Evolutionary conservation across 2,113 vertebrate species (phyloP).

Genomic region (Poecilia latipinna): DNA sequence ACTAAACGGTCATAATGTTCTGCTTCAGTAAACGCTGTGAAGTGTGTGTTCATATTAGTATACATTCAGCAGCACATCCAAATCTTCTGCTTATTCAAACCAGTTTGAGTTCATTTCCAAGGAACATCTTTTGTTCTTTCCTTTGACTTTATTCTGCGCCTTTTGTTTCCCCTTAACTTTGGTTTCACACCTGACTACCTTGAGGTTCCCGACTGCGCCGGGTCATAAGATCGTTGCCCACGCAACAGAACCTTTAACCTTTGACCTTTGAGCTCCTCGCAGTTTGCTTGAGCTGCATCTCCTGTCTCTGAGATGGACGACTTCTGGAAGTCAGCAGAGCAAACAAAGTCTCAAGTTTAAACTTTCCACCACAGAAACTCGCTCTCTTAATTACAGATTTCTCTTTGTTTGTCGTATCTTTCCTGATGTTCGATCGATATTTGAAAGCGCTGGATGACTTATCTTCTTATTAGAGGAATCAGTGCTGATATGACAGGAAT

Average conservation of each 20-base stretch:
- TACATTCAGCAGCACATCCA: no score
- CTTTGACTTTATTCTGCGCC: background rate
- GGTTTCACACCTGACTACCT: background rate
- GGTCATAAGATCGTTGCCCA: background rate
- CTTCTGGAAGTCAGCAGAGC: slow-evolving; percentile 1
- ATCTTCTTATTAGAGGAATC: background rate
- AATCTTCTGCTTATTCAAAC: no score
- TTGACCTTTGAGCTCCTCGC: slow-evolving; percentile 15
- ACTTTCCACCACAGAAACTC: background rate
- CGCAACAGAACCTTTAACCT: background rate
- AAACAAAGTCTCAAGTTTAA: slow-evolving; percentile 17
- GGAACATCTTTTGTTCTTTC: no score
- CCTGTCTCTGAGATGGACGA: slow-evolving; percentile 23
- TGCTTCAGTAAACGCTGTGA: background rate
- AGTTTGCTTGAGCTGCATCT: background rate
- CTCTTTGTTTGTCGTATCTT: no score
- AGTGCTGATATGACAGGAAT: background rate
- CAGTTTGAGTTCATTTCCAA: no score
- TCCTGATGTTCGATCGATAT: background rate
- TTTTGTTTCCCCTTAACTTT: background rate
- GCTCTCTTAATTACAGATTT: background rate
- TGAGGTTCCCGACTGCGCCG: background rate
- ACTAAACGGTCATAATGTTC: background rate
- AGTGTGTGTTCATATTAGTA: no score
- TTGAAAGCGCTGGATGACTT: background rate